These are phyloP conservation scores for Melanerpes aurifrons DNA, from an alignment of 2,113 vertebrate species.

Conservation along the genomic window DNA sequence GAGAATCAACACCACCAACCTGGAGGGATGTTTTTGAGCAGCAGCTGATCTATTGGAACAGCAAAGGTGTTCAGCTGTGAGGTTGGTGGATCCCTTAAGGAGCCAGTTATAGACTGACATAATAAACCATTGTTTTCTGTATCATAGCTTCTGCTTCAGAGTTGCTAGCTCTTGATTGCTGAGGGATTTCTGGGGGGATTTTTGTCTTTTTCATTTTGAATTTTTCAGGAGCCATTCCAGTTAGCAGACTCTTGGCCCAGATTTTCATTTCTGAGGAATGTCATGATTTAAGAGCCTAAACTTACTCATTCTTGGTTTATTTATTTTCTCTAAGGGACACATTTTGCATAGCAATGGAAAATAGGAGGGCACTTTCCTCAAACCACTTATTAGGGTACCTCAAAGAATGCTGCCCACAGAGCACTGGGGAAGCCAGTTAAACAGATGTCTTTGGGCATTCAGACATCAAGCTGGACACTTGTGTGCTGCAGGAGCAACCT, in stretches of 20 bases:
- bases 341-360: conserved; percentile 36
- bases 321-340: conserved; percentile 40
- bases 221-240: neutral
- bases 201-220: too few species aligned
- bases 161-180: neutral
- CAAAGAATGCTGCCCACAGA: neutral
- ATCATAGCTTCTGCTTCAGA: neutral
- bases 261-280: conserved; percentile 7
- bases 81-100: neutral
- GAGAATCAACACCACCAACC: neutral
- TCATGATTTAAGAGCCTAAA: neutral
- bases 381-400: neutral
- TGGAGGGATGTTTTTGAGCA: neutral
- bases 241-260: neutral
- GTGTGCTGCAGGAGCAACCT: neutral
- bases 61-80: neutral
- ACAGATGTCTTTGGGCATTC: neutral
- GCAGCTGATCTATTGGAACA: neutral
- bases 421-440: neutral
- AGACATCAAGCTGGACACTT: neutral
- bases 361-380: neutral
- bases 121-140: neutral
- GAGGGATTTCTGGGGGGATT: neutral
- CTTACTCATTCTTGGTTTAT: conserved; percentile 22
- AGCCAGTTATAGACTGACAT: neutral